Conservation (phyloP, 2,888 invertebrate genomes). For the Parnassius apollo region DNA sequence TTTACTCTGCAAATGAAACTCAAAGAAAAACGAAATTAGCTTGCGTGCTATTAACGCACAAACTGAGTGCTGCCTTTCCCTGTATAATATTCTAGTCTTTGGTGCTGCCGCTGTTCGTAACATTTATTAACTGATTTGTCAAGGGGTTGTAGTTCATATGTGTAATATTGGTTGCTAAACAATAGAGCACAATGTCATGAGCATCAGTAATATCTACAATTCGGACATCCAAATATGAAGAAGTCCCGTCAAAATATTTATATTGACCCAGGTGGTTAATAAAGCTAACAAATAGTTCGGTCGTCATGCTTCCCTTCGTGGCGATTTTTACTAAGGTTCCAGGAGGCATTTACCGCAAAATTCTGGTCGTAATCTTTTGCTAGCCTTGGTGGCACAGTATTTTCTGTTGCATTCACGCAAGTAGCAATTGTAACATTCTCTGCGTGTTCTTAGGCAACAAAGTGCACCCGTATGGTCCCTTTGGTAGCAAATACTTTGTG, state of each 20-base stretch:
- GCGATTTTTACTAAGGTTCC: no score
- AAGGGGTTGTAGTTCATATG: conserved; percentile 20
- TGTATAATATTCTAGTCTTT: neutral
- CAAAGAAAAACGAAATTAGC: no score
- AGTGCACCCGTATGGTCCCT: neutral
- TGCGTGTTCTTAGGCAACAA: conserved; percentile 27
- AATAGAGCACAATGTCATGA: conserved; percentile 24
- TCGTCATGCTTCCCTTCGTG: no score
- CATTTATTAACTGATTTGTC: conserved; percentile 15
- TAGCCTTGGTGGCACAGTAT: conserved; percentile 29
- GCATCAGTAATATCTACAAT: conserved; percentile 31
- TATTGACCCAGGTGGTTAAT: no score
- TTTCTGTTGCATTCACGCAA: conserved; percentile 31
- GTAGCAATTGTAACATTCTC: conserved; percentile 32
- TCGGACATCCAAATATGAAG: conserved; percentile 27
- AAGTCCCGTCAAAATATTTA: no score
- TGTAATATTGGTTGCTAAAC: conserved; percentile 27
- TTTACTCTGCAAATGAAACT: no score
- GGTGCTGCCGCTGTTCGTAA: conserved; percentile 28
- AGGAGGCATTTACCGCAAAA: no score
- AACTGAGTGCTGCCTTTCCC: no score
- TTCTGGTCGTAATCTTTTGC: no score
- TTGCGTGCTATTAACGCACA: no score
- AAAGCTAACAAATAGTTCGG: no score
- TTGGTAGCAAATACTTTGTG: neutral